A percentile compares a stretch with the other conserved stretches of the same genome.
Evolutionary conservation across 2,113 vertebrate genomes (phyloP).

Genomic region (Plotosus lineatus): DNA sequence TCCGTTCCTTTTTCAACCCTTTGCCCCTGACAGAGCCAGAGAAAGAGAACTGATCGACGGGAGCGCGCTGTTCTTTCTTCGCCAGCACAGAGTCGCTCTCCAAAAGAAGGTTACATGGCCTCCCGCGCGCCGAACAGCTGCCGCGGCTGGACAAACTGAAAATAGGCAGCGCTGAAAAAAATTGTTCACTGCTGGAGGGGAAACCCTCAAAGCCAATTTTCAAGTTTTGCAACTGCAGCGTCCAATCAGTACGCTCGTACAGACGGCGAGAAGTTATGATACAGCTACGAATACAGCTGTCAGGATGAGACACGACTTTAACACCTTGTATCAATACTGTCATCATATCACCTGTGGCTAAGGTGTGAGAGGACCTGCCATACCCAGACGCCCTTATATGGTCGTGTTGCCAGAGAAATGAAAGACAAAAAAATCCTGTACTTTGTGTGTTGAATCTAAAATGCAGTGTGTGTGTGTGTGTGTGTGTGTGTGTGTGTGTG

Average conservation of each 20-base stretch:
- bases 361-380: background rate
- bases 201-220: background rate
- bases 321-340: background rate
- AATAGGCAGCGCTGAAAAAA: constrained; percentile 13
- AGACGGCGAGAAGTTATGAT: background rate
- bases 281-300: background rate
- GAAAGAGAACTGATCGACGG: background rate
- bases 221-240: background rate
- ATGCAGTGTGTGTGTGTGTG: constrained; percentile 17
- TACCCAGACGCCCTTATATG: background rate
- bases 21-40: background rate
- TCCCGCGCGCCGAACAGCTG: constrained; percentile 1
- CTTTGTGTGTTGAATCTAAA: background rate
- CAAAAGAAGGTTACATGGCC: constrained; percentile 22
- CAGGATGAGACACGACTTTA: too few species aligned
- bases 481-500: constrained; percentile 26
- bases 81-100: background rate
- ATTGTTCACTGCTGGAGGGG: background rate
- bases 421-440: background rate
- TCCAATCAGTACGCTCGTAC: background rate
- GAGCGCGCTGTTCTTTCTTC: background rate
- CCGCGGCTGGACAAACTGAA: background rate
- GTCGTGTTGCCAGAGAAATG: background rate
- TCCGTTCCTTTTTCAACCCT: constrained; percentile 3
- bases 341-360: background rate